Evolutionary conservation across 2,888 invertebrate species (phyloP), one percentile per base, ranked within the genome.

Genomic region (Cheilosia grossa): DNA sequence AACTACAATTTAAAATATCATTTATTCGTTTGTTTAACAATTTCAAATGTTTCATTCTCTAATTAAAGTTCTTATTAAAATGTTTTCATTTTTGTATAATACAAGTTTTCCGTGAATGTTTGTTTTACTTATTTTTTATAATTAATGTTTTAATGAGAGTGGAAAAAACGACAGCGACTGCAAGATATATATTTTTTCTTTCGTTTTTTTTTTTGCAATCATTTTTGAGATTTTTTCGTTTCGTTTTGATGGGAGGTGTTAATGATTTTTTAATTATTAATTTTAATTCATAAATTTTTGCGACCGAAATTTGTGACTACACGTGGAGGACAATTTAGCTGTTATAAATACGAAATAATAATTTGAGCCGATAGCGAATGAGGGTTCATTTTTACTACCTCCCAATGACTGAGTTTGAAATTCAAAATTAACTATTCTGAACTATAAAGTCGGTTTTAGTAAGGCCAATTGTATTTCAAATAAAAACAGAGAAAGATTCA

Each of bases 281-380:
- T 85, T 77, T 70, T 85, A 81, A 85, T 85, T 75, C 54, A 85
- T 81, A 85, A 81, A 81, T 81, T 85, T 85, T 85, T 85, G 85
- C 81, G 81, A 85, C 81, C 77, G 72, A 81, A 80, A 75, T 81
- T 80, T 85, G 85, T 77, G 85, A 85, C 75, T 67, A 75, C n/a
- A 72, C 19, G 37, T 77, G 37, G 75, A 56, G 67, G 59, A 81
- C 67, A 85, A 80, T 72, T 80, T 66, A 54, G 49, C 13, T 51
- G 13, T 51, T 51, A n/a, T n/a, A n/a, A n/a, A 17, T 17, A 44
- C 4, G 15, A 42, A n/a, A 44, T 19, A 44, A 2, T 7, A 47
- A 17, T 37, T 37, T 37, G 37, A 30, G 7, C 7, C 7, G 6
- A 24, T 24, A 3, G 24, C 24, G 3, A 24, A 24, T 24, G 24